Conservation (phyloP, 2,797 vertebrate species). For the Chrosomus eos region DNA sequence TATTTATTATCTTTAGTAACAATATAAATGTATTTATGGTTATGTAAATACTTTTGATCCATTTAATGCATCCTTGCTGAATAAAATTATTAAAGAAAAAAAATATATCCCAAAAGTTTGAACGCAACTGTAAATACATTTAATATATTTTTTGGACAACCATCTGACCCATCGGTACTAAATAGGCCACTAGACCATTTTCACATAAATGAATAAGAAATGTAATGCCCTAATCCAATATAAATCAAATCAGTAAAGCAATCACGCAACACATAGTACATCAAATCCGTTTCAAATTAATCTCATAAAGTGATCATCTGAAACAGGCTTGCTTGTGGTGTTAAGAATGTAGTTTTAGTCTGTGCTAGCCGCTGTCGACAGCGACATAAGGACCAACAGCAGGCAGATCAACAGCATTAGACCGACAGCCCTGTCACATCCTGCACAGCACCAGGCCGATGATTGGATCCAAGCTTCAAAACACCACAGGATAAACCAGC, state of each 20-base stretch:
- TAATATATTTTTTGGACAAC: background rate
- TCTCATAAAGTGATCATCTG: slow-evolving; percentile 42
- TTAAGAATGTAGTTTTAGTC: slow-evolving; percentile 29
- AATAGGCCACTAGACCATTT: background rate
- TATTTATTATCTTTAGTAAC: background rate
- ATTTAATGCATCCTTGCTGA: too few species aligned
- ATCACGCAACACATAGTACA: background rate
- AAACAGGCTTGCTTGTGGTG: slow-evolving; percentile 26
- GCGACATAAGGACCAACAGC: slow-evolving; percentile 47
- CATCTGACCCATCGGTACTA: background rate
- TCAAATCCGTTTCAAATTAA: slow-evolving; percentile 18
- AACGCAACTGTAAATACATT: background rate
- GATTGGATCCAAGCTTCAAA: slow-evolving; percentile 45
- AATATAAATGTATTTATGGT: background rate
- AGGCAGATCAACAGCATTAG: slow-evolving; percentile 47
- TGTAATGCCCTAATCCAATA: slow-evolving; percentile 18
- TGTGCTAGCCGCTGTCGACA: slow-evolving; percentile 23
- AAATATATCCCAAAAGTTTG: background rate
- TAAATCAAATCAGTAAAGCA: slow-evolving; percentile 11
- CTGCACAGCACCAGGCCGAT: slow-evolving; percentile 35
- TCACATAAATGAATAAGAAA: background rate
- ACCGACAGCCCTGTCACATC: slow-evolving; percentile 43
- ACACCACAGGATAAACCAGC: slow-evolving; percentile 45
- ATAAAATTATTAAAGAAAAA: background rate
- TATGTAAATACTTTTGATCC: background rate